These are phyloP conservation scores for Heliocidaris erythrogramma DNA, from an alignment of 35 echinoderm and acorn worm genomes.

Conservation along the genomic window DNA sequence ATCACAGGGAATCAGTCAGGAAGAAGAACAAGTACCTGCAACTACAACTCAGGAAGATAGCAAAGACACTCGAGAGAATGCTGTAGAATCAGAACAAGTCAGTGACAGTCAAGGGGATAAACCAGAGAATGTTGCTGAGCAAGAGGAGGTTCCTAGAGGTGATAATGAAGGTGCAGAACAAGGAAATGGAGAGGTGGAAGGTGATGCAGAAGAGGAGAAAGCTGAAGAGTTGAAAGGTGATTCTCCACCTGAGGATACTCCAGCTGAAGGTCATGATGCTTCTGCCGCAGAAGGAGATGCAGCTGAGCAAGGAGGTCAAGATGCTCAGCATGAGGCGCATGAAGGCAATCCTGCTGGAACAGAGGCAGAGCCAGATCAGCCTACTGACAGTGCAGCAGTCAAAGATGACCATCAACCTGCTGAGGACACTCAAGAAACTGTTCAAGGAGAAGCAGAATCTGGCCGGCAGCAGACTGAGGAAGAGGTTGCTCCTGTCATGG, in stretches of 20 bases:
- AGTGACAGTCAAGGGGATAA: slow-evolving; percentile 16
- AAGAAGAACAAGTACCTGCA: slow-evolving; percentile 12
- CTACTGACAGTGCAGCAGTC: neutral
- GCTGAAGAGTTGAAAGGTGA: slow-evolving; percentile 14
- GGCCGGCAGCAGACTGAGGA: slow-evolving; percentile 19
- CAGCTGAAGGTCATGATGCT: slow-evolving; percentile 23
- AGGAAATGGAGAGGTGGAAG: neutral
- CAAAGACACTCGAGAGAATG: slow-evolving; percentile 28
- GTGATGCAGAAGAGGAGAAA: neutral
- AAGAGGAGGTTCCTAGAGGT: neutral
- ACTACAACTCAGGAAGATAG: slow-evolving; percentile 4
- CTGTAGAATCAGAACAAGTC: neutral
- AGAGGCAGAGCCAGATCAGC: neutral
- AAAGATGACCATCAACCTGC: neutral
- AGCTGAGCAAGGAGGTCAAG: neutral
- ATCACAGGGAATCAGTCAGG: neutral
- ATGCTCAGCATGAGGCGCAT: neutral
- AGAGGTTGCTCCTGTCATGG: slow-evolving; percentile 24
- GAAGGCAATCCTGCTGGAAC: neutral
- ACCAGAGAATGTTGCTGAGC: neutral
- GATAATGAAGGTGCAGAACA: neutral
- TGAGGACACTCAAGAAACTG: slow-evolving; percentile 19
- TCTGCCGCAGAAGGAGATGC: slow-evolving; percentile 12
- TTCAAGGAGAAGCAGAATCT: neutral
- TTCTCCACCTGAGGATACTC: neutral